Evolutionary conservation across 2,888 invertebrate genomes (phyloP).

Genomic region (Brassicogethes aeneus): DNA sequence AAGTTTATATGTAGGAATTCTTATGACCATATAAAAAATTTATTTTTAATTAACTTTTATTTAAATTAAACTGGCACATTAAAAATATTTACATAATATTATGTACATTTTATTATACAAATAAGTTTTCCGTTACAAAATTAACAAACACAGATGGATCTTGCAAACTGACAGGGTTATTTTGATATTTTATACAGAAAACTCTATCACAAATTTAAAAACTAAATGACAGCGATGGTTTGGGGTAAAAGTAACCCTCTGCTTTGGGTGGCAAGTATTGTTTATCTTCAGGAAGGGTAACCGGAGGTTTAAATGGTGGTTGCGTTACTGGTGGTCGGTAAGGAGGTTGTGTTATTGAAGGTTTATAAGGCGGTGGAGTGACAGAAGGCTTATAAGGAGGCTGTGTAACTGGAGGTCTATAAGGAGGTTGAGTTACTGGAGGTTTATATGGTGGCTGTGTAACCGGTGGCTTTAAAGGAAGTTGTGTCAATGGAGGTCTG

Average conservation of each 20-base stretch:
- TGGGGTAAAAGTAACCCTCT: slow-evolving; percentile 3
- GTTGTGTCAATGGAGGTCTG: slow-evolving; percentile 5
- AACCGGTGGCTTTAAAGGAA: background rate
- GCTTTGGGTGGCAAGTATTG: slow-evolving; percentile 1
- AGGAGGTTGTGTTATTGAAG: slow-evolving; percentile 4
- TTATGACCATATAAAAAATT: no score
- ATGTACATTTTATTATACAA: no score
- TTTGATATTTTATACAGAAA: no score
- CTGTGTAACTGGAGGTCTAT: slow-evolving; percentile 2
- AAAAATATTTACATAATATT: no score
- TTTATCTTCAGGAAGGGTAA: background rate
- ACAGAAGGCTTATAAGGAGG: slow-evolving; percentile 11
- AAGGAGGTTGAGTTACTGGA: slow-evolving; percentile 2
- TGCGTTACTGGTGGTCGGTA: background rate
- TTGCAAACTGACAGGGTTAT: no score
- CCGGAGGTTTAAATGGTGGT: background rate
- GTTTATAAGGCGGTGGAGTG: slow-evolving; percentile 2
- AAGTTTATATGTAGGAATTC: no score
- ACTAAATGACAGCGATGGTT: background rate
- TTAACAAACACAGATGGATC: no score
- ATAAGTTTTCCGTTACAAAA: no score
- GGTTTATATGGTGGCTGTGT: slow-evolving; percentile 1
- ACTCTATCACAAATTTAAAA: slow-evolving; percentile 1
- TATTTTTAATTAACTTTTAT: no score
- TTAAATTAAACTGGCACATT: no score